Conservation (phyloP, 2,888 invertebrate genomes). For the Alitta virens region DNA sequence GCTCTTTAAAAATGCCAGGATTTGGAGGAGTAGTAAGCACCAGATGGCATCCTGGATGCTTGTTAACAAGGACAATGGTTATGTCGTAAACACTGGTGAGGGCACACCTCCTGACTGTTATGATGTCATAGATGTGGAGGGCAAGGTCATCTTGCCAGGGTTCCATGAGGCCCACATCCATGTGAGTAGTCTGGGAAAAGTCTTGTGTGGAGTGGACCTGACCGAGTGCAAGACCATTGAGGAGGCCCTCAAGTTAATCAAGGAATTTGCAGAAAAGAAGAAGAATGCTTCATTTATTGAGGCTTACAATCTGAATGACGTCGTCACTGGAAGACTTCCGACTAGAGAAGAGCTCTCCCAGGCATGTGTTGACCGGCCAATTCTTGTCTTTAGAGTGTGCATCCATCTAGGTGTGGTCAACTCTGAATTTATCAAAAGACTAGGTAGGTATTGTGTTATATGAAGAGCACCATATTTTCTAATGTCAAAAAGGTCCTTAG, state of each 20-base stretch:
- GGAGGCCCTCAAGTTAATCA: neutral
- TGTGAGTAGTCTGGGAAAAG: constrained; percentile 12
- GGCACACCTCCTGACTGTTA: constrained; percentile 7
- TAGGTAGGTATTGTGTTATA: too few species aligned
- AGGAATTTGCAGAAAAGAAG: neutral
- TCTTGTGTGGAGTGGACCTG: constrained; percentile 8
- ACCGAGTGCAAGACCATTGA: constrained; percentile 1
- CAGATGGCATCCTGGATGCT: neutral
- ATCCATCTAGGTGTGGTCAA: constrained; percentile 26
- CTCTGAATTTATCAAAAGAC: constrained; percentile 18
- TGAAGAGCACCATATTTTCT: too few species aligned
- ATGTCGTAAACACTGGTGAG: neutral
- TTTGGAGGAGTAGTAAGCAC: neutral
- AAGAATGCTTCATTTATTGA: constrained; percentile 15
- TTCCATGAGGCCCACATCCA: constrained; percentile 31
- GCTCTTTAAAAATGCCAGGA: neutral
- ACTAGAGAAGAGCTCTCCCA: constrained; percentile 27
- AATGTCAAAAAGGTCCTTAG: too few species aligned
- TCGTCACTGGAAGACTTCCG: constrained; percentile 26
- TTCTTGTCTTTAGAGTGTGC: constrained; percentile 23
- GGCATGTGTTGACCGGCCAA: constrained; percentile 24
- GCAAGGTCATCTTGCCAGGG: constrained; percentile 24
- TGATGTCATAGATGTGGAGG: neutral
- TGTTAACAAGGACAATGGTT: neutral
- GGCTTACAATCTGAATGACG: constrained; percentile 26